phyloP scores from a whole-genome alignment of 1,140 invertebrate species.

The Heliconius nattereri region DNA sequence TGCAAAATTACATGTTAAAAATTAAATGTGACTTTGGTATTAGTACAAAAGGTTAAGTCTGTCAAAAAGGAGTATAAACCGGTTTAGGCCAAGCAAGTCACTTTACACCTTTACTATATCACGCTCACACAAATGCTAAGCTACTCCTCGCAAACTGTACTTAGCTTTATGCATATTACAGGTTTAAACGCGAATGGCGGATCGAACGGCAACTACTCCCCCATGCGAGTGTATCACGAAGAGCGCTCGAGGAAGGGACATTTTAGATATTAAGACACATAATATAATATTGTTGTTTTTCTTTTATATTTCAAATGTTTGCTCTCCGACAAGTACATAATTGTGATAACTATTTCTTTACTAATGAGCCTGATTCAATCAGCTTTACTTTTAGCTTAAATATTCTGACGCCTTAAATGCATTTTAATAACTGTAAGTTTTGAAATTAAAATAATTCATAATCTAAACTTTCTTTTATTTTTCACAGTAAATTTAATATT shows the following conservation, averaged over 20 bases:
- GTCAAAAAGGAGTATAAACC: no score
- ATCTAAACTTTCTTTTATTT: constrained; percentile 9
- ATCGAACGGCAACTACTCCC: constrained; percentile 86
- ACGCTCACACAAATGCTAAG: no score
- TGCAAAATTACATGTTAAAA: no score
- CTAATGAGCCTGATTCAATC: constrained; percentile 57
- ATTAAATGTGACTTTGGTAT: no score
- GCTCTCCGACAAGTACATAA: constrained; percentile 55
- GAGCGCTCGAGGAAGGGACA: constrained; percentile 88
- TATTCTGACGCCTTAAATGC: constrained; percentile 35
- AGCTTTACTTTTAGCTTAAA: constrained; percentile 49
- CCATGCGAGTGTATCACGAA: constrained; percentile 89
- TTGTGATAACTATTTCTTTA: constrained; percentile 67
- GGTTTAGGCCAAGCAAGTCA: no score
- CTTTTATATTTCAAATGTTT: constrained; percentile 27
- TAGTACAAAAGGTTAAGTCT: no score
- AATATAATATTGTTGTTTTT: constrained; percentile 32
- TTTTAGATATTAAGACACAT: constrained; percentile 85
- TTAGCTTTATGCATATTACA: constrained; percentile 57
- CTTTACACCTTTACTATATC: no score
- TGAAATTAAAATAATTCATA: constrained; percentile 11
- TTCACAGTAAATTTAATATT: background rate
- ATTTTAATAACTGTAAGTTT: constrained; percentile 27
- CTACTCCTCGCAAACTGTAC: no score
- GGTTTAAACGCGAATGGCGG: constrained; percentile 84